Evolutionary conservation across 2,888 invertebrate genomes (phyloP).

Genomic region (Drosophila trichaetosa): DNA sequence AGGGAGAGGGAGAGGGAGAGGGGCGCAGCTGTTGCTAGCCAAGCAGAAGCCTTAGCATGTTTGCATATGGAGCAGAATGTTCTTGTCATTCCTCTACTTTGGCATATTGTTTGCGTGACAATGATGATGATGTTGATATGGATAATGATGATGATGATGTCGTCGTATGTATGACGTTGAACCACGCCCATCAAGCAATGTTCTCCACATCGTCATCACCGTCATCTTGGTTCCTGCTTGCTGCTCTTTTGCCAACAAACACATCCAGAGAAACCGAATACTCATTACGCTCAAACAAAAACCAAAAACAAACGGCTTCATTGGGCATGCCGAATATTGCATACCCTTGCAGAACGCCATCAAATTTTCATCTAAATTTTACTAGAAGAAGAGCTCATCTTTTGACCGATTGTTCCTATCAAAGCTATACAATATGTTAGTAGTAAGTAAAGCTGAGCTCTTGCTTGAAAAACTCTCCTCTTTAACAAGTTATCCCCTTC

Average conservation of each 20-base stretch:
- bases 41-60: slow-evolving; percentile 35
- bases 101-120: slow-evolving; percentile 35
- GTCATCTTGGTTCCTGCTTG: slow-evolving; percentile 16
- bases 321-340: background rate
- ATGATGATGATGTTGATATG: slow-evolving; percentile 10
- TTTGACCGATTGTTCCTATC: background rate
- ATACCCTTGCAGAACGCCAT: background rate
- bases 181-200: slow-evolving; percentile 25
- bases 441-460: background rate
- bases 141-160: slow-evolving; percentile 9
- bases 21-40: slow-evolving; percentile 14
- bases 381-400: no score
- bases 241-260: slow-evolving; percentile 37
- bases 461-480: background rate
- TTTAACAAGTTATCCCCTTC: background rate
- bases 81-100: slow-evolving; percentile 54
- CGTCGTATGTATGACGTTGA: slow-evolving; percentile 7
- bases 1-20: background rate
- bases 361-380: background rate
- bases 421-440: background rate
- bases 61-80: slow-evolving; percentile 56
- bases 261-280: slow-evolving; percentile 49
- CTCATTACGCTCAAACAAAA: slow-evolving; percentile 53
- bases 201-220: slow-evolving; percentile 27
- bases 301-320: slow-evolving; percentile 3